phyloP scores from a whole-genome alignment of 1,140 invertebrate species.

The Drosophila guanche region DNA sequence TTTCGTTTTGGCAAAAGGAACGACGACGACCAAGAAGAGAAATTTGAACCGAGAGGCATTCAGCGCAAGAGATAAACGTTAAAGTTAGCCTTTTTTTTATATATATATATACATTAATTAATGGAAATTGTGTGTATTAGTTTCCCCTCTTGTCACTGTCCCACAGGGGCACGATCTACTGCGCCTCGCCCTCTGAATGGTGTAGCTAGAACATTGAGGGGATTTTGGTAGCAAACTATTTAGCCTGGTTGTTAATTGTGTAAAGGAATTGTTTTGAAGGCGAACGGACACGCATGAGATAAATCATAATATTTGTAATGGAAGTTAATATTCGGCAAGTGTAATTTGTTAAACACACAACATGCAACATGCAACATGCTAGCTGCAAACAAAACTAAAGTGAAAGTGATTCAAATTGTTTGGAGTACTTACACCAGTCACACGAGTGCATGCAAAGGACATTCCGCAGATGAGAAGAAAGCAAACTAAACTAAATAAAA shows the following conservation, averaged over 20 bases:
- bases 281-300: too few species aligned
- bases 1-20: slow-evolving; percentile 15
- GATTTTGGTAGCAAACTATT: slow-evolving; percentile 46
- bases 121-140: slow-evolving; percentile 55
- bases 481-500: too few species aligned
- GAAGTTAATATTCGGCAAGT: slow-evolving; percentile 23
- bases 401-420: slow-evolving; percentile 43
- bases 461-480: slow-evolving; percentile 46
- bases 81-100: slow-evolving; percentile 53
- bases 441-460: slow-evolving; percentile 39
- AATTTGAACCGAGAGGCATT: slow-evolving; percentile 20
- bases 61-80: slow-evolving; percentile 51
- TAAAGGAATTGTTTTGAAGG: slow-evolving; percentile 24
- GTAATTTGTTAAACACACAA: slow-evolving; percentile 46
- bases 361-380: slow-evolving; percentile 30
- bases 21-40: slow-evolving; percentile 19
- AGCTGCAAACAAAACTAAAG: slow-evolving; percentile 28
- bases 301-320: slow-evolving; percentile 31
- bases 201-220: slow-evolving; percentile 10
- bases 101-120: slow-evolving; percentile 25
- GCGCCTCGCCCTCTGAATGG: slow-evolving; percentile 16
- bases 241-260: slow-evolving; percentile 60
- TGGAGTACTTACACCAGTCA: slow-evolving; percentile 51
- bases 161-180: neutral
- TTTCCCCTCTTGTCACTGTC: slow-evolving; percentile 22